Evolutionary conservation across 1,140 invertebrate genomes (phyloP).

Genomic region (Papilio helenus): DNA sequence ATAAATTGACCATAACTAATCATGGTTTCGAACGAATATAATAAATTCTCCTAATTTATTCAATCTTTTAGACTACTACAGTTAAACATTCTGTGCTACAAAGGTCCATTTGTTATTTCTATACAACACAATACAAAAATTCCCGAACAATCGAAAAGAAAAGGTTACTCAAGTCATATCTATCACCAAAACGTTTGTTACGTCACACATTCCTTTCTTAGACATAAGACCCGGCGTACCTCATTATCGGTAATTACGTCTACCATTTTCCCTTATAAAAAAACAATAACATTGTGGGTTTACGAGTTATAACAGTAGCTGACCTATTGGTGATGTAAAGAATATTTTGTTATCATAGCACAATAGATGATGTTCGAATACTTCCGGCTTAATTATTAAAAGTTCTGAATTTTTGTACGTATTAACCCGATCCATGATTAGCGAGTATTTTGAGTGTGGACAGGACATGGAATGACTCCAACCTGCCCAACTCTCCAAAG

Average conservation of each 20-base stretch:
- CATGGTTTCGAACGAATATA: background rate
- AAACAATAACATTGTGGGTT: background rate
- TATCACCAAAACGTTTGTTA: background rate
- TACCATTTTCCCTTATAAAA: background rate
- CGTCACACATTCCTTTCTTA: slow-evolving; percentile 7
- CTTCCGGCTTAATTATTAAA: background rate
- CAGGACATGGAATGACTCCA: too few species aligned
- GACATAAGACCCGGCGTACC: background rate
- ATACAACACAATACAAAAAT: background rate
- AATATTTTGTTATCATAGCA: background rate
- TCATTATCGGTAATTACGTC: slow-evolving; percentile 21
- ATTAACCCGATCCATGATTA: too few species aligned
- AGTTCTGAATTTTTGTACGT: too few species aligned
- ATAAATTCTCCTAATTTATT: too few species aligned
- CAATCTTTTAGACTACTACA: background rate
- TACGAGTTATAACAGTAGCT: background rate
- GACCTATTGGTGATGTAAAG: background rate
- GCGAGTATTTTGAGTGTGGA: too few species aligned
- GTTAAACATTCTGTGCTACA: background rate
- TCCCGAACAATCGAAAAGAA: background rate
- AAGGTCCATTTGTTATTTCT: background rate
- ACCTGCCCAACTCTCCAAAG: too few species aligned
- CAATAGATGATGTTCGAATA: background rate
- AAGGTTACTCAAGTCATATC: background rate
- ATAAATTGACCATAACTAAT: background rate